These are phyloP conservation scores for Drosophila sp. DNA, from an alignment of 1,140 invertebrate genomes.

Conservation along the genomic window DNA sequence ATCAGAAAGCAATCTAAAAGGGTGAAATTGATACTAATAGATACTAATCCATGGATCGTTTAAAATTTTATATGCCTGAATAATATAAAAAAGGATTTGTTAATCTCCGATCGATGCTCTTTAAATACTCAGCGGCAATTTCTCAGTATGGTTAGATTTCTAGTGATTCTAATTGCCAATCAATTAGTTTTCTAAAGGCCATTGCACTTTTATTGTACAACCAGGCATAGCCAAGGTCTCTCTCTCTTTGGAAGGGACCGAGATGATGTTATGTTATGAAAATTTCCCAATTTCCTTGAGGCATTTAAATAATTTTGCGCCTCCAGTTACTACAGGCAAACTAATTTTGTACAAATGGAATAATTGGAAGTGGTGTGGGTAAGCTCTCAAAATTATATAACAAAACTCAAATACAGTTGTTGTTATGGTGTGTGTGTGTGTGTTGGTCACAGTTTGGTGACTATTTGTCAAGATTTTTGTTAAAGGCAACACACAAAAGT, in stretches of 20 bases:
- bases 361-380: slow-evolving; percentile 41
- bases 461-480: slow-evolving; percentile 46
- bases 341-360: slow-evolving; percentile 71
- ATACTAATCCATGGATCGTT: no score
- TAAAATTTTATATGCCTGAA: no score
- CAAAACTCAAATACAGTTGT: slow-evolving; percentile 26
- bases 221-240: slow-evolving; percentile 60
- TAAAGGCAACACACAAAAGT: slow-evolving; percentile 44
- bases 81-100: no score
- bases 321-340: slow-evolving; percentile 43
- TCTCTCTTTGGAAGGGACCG: not conserved
- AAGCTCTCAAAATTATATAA: slow-evolving; percentile 69
- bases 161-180: not conserved
- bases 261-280: not conserved
- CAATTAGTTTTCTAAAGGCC: slow-evolving; percentile 30
- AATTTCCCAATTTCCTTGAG: slow-evolving; percentile 64
- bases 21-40: no score
- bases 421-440: no score
- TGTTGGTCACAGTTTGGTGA: slow-evolving; percentile 63
- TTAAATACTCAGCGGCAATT: no score
- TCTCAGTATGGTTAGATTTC: not conserved
- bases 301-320: slow-evolving; percentile 73
- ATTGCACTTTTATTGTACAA: slow-evolving; percentile 65
- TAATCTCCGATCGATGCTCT: no score
- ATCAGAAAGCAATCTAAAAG: no score